These are phyloP conservation scores for Myripristis jacobus DNA, from an alignment of 2,797 vertebrate species.

Conservation along the genomic window DNA sequence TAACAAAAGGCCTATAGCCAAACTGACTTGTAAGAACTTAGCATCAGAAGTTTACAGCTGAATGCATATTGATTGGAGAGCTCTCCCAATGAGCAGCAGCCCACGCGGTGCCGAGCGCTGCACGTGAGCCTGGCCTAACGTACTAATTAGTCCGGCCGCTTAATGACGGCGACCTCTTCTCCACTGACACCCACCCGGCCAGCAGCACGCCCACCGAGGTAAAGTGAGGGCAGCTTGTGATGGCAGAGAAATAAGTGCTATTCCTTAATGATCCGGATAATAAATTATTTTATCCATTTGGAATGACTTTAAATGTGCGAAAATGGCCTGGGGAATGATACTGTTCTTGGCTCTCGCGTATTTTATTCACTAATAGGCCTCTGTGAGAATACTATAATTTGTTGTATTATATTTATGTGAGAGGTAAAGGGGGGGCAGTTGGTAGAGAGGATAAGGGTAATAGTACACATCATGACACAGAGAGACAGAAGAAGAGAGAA, in stretches of 20 bases:
- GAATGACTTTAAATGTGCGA: constrained; percentile 26
- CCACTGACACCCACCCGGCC: constrained; percentile 41
- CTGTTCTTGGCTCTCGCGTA: constrained; percentile 34
- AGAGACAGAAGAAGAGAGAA: background rate
- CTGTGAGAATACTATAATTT: background rate
- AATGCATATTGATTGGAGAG: constrained; percentile 57
- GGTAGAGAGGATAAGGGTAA: constrained; percentile 15
- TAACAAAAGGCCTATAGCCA: constrained; percentile 59
- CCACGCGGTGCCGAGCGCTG: constrained; percentile 50
- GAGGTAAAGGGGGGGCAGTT: constrained; percentile 27
- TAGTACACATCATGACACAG: constrained; percentile 12
- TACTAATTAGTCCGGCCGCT: constrained; percentile 69
- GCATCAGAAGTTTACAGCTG: constrained; percentile 48
- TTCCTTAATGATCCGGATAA: constrained; percentile 56
- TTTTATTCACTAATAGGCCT: background rate
- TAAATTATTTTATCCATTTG: constrained; percentile 44
- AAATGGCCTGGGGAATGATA: constrained; percentile 31
- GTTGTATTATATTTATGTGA: constrained; percentile 17
- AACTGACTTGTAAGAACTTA: constrained; percentile 54
- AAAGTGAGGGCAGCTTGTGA: constrained; percentile 46
- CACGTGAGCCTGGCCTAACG: constrained; percentile 42
- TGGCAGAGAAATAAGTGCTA: constrained; percentile 31
- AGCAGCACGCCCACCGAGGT: constrained; percentile 42
- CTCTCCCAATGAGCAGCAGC: constrained; percentile 62
- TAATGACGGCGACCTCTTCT: constrained; percentile 37